These are phyloP conservation scores for Penaeus monodon DNA, from an alignment of 2,888 invertebrate genomes.

Conservation along the genomic window DNA sequence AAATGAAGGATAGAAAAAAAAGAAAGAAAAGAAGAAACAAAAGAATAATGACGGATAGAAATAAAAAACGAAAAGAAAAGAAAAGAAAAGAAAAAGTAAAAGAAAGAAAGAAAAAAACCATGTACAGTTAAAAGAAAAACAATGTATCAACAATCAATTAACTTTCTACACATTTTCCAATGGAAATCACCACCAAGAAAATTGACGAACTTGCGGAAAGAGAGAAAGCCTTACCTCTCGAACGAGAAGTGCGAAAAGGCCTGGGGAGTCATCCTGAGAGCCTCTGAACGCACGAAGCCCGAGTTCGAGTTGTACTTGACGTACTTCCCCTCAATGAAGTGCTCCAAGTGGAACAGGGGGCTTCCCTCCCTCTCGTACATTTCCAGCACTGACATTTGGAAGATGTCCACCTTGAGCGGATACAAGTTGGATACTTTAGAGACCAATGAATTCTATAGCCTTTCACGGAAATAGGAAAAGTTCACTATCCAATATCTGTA, in stretches of 20 bases:
- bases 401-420: constrained; percentile 72
- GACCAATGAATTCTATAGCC: not conserved
- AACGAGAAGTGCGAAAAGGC: constrained; percentile 76
- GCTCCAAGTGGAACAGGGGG: constrained; percentile 73
- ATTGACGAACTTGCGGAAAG: not conserved
- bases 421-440: not conserved
- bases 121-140: not conserved
- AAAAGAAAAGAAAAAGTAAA: too few relatives aligned
- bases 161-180: too few relatives aligned
- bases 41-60: too few relatives aligned
- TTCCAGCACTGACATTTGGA: constrained; percentile 74
- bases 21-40: too few relatives aligned
- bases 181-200: not conserved
- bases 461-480: too few relatives aligned
- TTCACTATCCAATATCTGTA: too few relatives aligned
- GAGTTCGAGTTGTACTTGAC: constrained; percentile 76
- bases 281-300: constrained; percentile 73
- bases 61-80: too few relatives aligned
- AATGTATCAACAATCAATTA: too few relatives aligned
- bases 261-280: constrained; percentile 73
- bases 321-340: constrained; percentile 75
- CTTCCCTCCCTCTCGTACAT: constrained; percentile 71
- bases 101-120: too few relatives aligned
- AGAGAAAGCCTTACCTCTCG: constrained; percentile 69
- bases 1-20: too few relatives aligned